Evolutionary conservation across 2,888 invertebrate species (phyloP), one percentile per base, ranked within the genome.

Genomic region (Sclerodermus sp.): DNA sequence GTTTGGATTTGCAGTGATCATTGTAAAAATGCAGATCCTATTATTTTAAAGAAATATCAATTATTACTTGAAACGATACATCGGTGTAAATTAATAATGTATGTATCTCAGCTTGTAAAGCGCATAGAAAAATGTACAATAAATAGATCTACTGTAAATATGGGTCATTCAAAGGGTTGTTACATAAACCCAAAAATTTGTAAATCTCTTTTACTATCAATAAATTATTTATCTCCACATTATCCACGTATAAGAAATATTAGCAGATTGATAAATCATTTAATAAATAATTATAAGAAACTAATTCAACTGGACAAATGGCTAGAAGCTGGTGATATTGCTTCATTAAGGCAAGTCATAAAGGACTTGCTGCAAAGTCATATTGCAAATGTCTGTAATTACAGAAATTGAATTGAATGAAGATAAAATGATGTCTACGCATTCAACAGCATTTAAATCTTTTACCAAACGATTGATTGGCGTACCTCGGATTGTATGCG

Each of bases 331-430:
- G 40, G 16, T 1, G 15, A 53, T 49, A 42, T 38, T 43, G n/a
- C 34, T 44, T 36, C 15, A 31, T 46, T 54, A 18, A 39, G 14
- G 8, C 5, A 31, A 6, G 37, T 49, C 12, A 43, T 49, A 1
- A 18, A n/a, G 6, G 23, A n/a, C n/a, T 49, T 18, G 46, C 49
- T 31, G 37, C 42, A 34, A 13, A 45, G 29, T 39, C 1, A 8
- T 34, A 1, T 42, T 43, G 44, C 39, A 45, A 30, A 4, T 37
- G 13, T n/a, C n/a, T n/a, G 36, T 38, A n/a, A 29, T 4, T 15
- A 29, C 9, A 17, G 52, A 58, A 45, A 50, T 57, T 15, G 34
- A 49, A 32, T 23, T 60, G 6, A 42, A 58, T 39, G 60, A 64
- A 47, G 48, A 55, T 9, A 39, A 42, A 5, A 49, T 66, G 8